phyloP scores from a whole-genome alignment of 2,797 vertebrate genomes.

The Halcyon badia region DNA sequence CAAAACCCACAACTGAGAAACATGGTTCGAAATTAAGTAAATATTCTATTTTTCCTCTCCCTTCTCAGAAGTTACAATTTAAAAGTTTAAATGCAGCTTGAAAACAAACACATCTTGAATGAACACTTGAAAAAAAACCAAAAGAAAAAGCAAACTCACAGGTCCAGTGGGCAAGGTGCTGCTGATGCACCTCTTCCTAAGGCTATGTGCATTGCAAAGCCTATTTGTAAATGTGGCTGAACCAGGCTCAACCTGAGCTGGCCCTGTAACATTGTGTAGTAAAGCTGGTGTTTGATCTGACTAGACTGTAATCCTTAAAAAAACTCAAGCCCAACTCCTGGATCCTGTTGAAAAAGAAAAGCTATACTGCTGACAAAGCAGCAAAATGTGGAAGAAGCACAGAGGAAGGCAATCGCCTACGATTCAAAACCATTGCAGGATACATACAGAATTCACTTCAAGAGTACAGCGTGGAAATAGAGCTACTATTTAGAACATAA shows the following conservation, averaged over 20 bases:
- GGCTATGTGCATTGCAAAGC: not conserved
- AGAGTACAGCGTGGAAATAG: not conserved
- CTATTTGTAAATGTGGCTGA: not conserved
- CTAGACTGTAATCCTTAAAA: not conserved
- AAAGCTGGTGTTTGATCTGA: not conserved
- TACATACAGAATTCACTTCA: not conserved
- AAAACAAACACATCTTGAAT: not conserved
- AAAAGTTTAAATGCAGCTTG: not conserved
- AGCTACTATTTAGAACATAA: not conserved
- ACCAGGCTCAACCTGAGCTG: not conserved
- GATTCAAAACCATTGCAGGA: not conserved
- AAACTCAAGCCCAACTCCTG: not conserved
- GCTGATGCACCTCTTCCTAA: not conserved
- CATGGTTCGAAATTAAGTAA: not conserved
- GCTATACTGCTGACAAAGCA: not conserved
- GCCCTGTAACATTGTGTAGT: not conserved
- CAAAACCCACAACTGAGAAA: not conserved
- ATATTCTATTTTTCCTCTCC: not conserved
- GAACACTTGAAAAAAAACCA: not conserved
- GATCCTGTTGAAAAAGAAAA: not conserved
- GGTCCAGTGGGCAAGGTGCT: not conserved
- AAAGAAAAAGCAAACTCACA: not conserved
- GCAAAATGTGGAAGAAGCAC: not conserved
- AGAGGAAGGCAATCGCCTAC: not conserved
- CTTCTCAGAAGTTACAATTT: not conserved